Evolutionary conservation across 2,888 invertebrate genomes (phyloP).

Genomic region (Prosopocoilus inquinatus): DNA sequence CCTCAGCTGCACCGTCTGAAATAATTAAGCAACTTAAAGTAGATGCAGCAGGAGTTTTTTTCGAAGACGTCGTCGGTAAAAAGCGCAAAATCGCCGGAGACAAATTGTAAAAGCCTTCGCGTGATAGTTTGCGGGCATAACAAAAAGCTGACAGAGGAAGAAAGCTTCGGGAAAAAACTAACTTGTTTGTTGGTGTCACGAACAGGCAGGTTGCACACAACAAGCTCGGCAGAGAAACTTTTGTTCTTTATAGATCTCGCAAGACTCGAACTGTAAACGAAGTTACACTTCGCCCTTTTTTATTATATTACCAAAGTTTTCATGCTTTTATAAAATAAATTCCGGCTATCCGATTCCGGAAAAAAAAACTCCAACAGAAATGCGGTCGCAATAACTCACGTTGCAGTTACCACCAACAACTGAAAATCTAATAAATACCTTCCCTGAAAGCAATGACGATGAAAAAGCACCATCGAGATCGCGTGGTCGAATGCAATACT

Average conservation of each 20-base stretch:
- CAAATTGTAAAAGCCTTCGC: too few species aligned
- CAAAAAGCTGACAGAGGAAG: slow-evolving; percentile 26
- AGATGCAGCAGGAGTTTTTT: background rate
- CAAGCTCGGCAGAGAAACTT: slow-evolving; percentile 27
- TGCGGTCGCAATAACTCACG: too few species aligned
- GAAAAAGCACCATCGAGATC: too few species aligned
- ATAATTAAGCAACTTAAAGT: background rate
- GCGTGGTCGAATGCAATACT: too few species aligned
- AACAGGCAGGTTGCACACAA: slow-evolving; percentile 27
- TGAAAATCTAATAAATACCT: too few species aligned
- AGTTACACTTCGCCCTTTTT: slow-evolving; percentile 29
- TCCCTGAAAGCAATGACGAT: too few species aligned
- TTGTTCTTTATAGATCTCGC: slow-evolving; percentile 26
- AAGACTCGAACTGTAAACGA: slow-evolving; percentile 22
- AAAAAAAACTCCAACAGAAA: background rate
- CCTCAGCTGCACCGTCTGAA: too few species aligned
- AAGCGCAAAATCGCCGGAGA: too few species aligned
- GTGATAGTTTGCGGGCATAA: background rate
- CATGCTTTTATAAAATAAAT: slow-evolving; percentile 15
- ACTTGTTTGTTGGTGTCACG: slow-evolving; percentile 29
- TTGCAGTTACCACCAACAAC: too few species aligned
- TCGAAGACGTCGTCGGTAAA: too few species aligned
- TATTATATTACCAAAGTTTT: slow-evolving; percentile 33
- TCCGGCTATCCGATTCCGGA: background rate
- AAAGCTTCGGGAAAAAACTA: slow-evolving; percentile 24